Percentiles rank a stretch among this genome's conserved stretches.
Evolutionary conservation across 2,888 invertebrate genomes (phyloP).

Genomic region (Eurytoma californica): DNA sequence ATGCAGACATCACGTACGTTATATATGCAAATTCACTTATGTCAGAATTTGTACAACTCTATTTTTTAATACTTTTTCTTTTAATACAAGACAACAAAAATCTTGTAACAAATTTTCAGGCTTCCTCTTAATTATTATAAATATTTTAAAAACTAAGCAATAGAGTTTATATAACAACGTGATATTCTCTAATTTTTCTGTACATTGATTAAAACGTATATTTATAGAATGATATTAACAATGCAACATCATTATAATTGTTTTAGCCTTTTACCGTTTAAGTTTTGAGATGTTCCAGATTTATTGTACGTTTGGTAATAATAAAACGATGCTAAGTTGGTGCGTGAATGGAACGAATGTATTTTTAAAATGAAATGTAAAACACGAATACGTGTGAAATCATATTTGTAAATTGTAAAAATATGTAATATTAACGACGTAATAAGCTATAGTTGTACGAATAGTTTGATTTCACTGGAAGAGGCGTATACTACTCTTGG

Average conservation of each 20-base stretch:
- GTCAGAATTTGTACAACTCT: constrained; percentile 51
- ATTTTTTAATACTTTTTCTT: constrained; percentile 48
- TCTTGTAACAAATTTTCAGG: constrained; percentile 35
- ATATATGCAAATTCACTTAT: constrained; percentile 35
- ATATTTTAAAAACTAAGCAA: constrained; percentile 34
- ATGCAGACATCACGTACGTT: constrained; percentile 38
- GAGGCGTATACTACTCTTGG: constrained; percentile 43
- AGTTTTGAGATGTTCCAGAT: constrained; percentile 69
- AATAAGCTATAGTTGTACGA: constrained; percentile 44
- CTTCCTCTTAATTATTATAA: constrained; percentile 44
- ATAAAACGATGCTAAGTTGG: constrained; percentile 62
- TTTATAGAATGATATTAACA: constrained; percentile 56
- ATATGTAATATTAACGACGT: constrained; percentile 62
- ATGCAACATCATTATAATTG: constrained; percentile 56
- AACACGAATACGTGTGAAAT: constrained; percentile 66
- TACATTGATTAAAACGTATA: constrained; percentile 50
- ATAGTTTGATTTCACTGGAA: constrained; percentile 36
- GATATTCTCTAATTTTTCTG: constrained; percentile 50
- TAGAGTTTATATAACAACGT: constrained; percentile 28
- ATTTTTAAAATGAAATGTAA: constrained; percentile 66
- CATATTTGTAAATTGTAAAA: constrained; percentile 74
- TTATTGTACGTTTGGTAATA: constrained; percentile 61
- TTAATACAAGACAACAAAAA: constrained; percentile 40
- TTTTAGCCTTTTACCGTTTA: constrained; percentile 61
- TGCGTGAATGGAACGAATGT: constrained; percentile 67